Percentiles rank a stretch among this genome's conserved stretches.
Conservation (phyloP, 2,113 vertebrate genomes). For the Corythornis cristatus region DNA sequence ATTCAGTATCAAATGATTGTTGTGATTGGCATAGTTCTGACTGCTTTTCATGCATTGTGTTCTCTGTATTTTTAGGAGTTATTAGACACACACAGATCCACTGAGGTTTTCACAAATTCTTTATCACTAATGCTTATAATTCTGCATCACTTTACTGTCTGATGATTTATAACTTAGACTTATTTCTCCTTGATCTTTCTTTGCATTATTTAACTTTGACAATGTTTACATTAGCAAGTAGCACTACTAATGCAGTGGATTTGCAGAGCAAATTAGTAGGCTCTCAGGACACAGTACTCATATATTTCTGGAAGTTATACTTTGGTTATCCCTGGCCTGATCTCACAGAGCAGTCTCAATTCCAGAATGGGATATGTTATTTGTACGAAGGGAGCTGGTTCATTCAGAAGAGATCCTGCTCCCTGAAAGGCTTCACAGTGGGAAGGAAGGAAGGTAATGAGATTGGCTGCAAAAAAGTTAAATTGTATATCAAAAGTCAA, state of each 20-base stretch:
- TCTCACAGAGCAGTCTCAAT: fast-evolving
- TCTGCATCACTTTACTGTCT: not conserved
- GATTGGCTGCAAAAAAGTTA: not conserved
- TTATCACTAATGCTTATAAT: not conserved
- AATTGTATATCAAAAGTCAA: not conserved
- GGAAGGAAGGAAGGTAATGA: not conserved
- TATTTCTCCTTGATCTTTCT: not conserved
- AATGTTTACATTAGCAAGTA: not conserved
- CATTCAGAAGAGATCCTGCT: not conserved
- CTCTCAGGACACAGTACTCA: not conserved
- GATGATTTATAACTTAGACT: not conserved
- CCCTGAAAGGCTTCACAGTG: not conserved
- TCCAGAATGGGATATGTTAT: not conserved
- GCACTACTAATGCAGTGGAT: not conserved
- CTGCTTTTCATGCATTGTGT: not conserved
- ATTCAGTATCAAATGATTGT: not conserved
- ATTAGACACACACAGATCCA: not conserved
- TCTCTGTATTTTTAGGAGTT: not conserved
- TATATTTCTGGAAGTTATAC: not conserved
- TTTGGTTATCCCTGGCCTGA: not conserved
- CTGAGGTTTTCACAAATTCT: not conserved
- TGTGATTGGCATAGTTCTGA: fast-evolving
- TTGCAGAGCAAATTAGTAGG: not conserved
- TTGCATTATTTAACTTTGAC: not conserved
- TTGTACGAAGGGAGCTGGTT: not conserved